Evolutionary conservation across 37 sponge, comb jelly and placozoan species (phyloP), one percentile per base, ranked within the genome.

Genomic region (Dysidea cf. avara): DNA sequence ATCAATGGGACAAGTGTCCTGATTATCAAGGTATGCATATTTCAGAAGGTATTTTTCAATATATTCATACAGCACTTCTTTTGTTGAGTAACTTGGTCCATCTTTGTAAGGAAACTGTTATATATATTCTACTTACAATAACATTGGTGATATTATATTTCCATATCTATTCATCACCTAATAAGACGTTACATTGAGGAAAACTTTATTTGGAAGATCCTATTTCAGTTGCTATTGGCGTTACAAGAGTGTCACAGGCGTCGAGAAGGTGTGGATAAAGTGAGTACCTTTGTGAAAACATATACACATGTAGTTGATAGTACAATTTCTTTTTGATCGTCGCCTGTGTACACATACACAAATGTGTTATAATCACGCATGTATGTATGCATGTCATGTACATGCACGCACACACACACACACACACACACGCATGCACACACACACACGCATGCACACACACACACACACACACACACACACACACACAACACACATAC

Each of bases 181-280:
- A n/a, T n/a, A n/a, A 83, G 93, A 78, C n/a, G 43, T 25, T 69
- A 64, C 22, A 37, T 94, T 11, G 82, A 73, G 11, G 94, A 88
- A 51, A 39, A 38, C 6, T 83, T 94, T 56, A 79, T 94, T 13
- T 82, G 86, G 87, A 61, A 75, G 24, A 83, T 88, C 6, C 67
- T 94, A 36, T 71, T 71, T 28, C 94, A 94, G 69, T 31, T 89
- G 31, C 62, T 79, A 21, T 67, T 78, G 39, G 94, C 90, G 17
- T 72, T 94, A 32, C 54, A 72, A 37, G 90, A 85, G 52, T 94
- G 94, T 46, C 81, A 82, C 62, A 76, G 50, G 3, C 22, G 71
- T n/a, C 77, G 74, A 33, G 57, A 52, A 22, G 88, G 88, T 38
- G 77, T 78, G 0, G 64, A 75, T 25, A 88, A 88, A 79, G 88